phyloP scores from a whole-genome alignment of 2,797 vertebrate species.

The Melanotaenia maccullochi region DNA sequence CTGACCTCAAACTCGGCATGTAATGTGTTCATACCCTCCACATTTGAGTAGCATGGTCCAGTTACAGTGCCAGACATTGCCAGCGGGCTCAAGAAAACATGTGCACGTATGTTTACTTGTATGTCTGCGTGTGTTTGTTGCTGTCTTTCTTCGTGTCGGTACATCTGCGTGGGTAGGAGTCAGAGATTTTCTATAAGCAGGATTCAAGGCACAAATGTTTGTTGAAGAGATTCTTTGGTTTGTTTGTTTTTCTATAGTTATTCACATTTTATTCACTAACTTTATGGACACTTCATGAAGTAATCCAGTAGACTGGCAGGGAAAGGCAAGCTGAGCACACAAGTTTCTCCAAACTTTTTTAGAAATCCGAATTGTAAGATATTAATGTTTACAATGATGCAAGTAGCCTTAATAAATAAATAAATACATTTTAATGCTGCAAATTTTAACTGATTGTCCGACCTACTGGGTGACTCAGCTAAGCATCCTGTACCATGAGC shows the following conservation, averaged over 20 bases:
- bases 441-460: background rate
- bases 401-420: background rate
- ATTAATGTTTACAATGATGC: background rate
- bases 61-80: constrained; percentile 53
- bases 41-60: constrained; percentile 30
- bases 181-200: constrained; percentile 1
- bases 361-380: background rate
- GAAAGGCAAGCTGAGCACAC: background rate
- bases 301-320: background rate
- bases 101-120: constrained; percentile 10
- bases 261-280: background rate
- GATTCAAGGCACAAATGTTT: background rate
- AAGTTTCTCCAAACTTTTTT: background rate
- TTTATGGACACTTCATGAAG: background rate
- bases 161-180: constrained; percentile 20
- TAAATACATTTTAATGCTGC: too few species aligned
- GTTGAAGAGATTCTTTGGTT: background rate
- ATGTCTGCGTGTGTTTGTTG: background rate
- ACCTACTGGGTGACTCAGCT: too few species aligned
- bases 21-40: constrained; percentile 38
- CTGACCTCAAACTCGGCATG: constrained; percentile 63
- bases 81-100: constrained; percentile 36
- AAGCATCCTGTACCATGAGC: background rate
- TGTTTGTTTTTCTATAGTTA: background rate
- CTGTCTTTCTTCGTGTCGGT: background rate